phyloP scores from a whole-genome alignment of 1,140 invertebrate species.

The Bicyclus anynana region DNA sequence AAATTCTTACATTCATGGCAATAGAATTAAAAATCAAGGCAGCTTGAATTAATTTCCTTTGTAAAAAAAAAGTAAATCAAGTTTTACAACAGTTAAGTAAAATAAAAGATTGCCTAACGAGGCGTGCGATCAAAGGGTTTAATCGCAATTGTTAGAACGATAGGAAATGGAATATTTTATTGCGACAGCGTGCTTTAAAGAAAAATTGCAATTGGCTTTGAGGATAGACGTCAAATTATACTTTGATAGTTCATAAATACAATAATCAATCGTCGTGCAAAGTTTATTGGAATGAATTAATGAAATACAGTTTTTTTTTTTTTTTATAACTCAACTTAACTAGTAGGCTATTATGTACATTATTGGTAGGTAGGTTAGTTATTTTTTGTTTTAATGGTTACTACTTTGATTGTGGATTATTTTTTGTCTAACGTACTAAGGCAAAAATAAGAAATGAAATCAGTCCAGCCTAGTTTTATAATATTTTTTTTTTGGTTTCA shows the following conservation, averaged over 20 bases:
- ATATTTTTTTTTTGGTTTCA: too few relatives aligned
- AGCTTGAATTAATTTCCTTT: background rate
- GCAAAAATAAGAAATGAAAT: too few relatives aligned
- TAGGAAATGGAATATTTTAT: conserved; percentile 25
- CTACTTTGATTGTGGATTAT: too few relatives aligned
- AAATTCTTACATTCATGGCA: background rate
- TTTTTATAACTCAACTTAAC: too few relatives aligned
- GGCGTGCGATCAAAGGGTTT: conserved; percentile 19
- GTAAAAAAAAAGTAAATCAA: background rate
- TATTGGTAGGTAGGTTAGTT: too few relatives aligned
- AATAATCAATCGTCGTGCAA: too few relatives aligned
- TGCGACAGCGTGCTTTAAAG: conserved; percentile 14
- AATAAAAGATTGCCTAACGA: conserved; percentile 18
- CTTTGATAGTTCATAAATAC: background rate
- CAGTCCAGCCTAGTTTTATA: too few relatives aligned
- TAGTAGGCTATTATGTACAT: too few relatives aligned
- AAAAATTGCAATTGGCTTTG: conserved; percentile 8
- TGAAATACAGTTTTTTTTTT: too few relatives aligned
- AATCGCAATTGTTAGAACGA: conserved; percentile 19
- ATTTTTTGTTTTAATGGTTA: too few relatives aligned
- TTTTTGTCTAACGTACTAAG: too few relatives aligned
- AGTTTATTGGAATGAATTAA: too few relatives aligned
- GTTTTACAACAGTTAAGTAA: conserved; percentile 1
- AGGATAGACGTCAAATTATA: background rate
- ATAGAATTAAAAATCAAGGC: background rate